Evolutionary conservation across 2,113 vertebrate genomes (phyloP), one percentile per base, ranked within the genome.

Genomic region (Riparia riparia): DNA sequence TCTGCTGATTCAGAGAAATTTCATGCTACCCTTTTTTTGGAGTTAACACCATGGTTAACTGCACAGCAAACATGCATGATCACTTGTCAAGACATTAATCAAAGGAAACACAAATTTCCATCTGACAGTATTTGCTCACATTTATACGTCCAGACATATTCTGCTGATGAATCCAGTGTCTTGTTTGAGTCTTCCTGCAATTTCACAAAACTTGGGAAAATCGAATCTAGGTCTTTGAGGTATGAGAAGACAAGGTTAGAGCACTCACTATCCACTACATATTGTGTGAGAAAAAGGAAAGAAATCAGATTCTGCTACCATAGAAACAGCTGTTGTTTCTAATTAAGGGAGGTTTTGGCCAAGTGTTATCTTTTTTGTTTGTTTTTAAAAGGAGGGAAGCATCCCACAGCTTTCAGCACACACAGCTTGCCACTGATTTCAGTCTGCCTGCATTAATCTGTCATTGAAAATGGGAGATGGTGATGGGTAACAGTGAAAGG

Each of bases 151-250:
- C 94, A 91, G 25, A 32, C 29, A 2, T 70, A 26, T 73, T 93
- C 89, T 77, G 84, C 28, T 49, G 86, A 72, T 44, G 69, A n/a
- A 45, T 90, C 93, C 86, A 83, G 19, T 2, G 28, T 95, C 86
- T 89, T 92, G 50, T 95, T 96, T 54, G 54, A 14, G 34, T 97
- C 96, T 84, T 97, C 96, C 32, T 83, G 79, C 22, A 93, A 60
- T 56, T 87, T 95, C 81, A 85, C 24, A 1, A 95, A 73, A 70
- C 94, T 94, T 72, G 97, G 94, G 42, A 95, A 66, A 42, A 96
- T 41, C 0, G 45, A 91, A 32, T 96, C 96, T 79, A 95, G 31
- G 54, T 90, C 78, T 97, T 91, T 37, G 47, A 83, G 17, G 29
- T 31, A 39, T 12, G 31, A 94, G 60, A 96, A 93, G 41, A 74